A percentile compares a stretch with the other conserved stretches of the same genome.
phyloP scores from a whole-genome alignment of 2,113 vertebrate genomes.

The Heptranchias perlo region DNA sequence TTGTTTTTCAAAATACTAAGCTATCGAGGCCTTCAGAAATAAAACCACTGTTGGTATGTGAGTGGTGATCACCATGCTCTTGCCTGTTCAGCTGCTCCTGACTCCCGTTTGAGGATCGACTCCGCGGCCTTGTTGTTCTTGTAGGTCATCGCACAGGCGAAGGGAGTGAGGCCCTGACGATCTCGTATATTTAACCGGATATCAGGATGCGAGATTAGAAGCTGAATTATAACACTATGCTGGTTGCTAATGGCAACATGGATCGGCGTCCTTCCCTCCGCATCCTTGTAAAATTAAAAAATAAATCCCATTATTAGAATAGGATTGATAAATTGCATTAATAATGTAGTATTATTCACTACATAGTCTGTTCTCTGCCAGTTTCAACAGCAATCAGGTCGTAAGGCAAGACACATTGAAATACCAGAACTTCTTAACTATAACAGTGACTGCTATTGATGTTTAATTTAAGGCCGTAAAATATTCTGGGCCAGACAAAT shows the following conservation, averaged over 20 bases:
- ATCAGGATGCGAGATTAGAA: conserved; percentile 89
- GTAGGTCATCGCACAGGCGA: conserved; percentile 93
- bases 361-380: background rate
- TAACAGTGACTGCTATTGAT: background rate
- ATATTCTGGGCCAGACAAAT: background rate
- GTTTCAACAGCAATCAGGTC: background rate
- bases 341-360: background rate
- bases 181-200: conserved; percentile 85
- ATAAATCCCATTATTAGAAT: background rate
- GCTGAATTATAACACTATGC: conserved; percentile 87
- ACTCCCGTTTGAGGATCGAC: conserved; percentile 87
- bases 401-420: background rate
- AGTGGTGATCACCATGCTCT: background rate
- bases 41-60: background rate
- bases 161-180: conserved; percentile 90
- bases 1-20: background rate
- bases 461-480: background rate
- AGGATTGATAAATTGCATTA: background rate
- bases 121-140: conserved; percentile 98
- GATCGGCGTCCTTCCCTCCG: conserved; percentile 87
- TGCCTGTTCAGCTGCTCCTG: conserved; percentile 94
- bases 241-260: conserved; percentile 94
- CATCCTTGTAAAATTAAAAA: conserved; percentile 64
- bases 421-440: background rate
- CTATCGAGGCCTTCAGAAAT: background rate